Base-by-base conservation (phyloP, 2,888 invertebrate species). In the Callyntrura sp. region DNA sequence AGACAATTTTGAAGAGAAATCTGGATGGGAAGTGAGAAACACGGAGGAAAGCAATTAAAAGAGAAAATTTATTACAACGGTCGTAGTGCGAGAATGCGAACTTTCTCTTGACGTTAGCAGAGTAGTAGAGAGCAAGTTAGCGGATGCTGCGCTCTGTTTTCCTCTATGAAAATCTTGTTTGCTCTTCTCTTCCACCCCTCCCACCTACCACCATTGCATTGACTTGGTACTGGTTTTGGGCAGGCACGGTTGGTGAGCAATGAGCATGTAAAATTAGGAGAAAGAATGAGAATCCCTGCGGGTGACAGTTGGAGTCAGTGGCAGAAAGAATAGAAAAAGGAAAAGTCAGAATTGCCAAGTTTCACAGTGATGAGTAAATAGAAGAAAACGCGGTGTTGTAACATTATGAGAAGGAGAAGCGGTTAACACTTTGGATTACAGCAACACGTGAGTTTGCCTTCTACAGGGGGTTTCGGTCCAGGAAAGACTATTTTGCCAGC, bases 271-370 rank as follows among this genome's bases (percentile, higher is more conserved):
- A 55, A 78, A 57, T 78, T 76, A 25, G 48, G n/a, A 25, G 48
- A 48, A 55, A 55, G 78, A 55, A 51, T n/a, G 78, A 78, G 78
- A 55, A 9, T 78, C 78, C 78, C 78, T 78, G 78, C 55, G 78
- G 55, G 55, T 78, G 78, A 78, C 78, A 78, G 78, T 78, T 78
- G 51, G 55, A 55, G 28, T 78, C 78, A 57, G 51, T 28, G 55
- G 28, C 55, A 57, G 55, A 78, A 55, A 76, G 4, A n/a, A 48
- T 25, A 17, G 51, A 76, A 57, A 28, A 57, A 55, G 45, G 70
- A 43, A 51, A 76, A 51, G 76, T 76, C 76, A 76, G 51, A 76
- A 51, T 76, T 76, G 51, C 51, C 51, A 55, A 76, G 25, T 76
- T 51, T 51, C 76, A 23, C 12, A 51, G 51, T 51, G 68, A 76